Conservation (phyloP, 2,113 vertebrate species). For the Xiphophorus hellerii region DNA sequence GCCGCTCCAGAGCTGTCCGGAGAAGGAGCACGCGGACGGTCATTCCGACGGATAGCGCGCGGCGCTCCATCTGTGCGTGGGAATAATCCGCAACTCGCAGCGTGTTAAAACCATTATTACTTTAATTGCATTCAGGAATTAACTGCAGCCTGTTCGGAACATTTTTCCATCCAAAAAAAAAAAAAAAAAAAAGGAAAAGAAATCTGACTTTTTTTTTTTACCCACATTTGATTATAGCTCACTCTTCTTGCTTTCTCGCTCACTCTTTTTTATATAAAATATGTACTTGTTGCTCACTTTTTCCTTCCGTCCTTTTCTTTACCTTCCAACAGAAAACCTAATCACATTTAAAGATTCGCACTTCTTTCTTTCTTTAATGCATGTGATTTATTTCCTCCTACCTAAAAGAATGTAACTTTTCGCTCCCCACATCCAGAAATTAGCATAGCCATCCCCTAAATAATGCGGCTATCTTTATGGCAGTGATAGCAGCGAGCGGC, state of each 20-base stretch:
- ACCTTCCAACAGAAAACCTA: no score
- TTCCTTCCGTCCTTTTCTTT: not conserved
- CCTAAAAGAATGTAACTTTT: constrained; percentile 3
- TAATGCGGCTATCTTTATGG: constrained; percentile 95
- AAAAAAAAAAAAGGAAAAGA: no score
- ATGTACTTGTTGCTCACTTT: not conserved
- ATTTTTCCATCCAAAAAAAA: not conserved
- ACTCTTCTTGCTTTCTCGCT: not conserved
- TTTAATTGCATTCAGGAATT: not conserved
- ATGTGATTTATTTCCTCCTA: not conserved
- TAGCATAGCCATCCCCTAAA: constrained; percentile 91
- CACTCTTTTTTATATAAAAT: not conserved
- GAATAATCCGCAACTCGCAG: constrained; percentile 35
- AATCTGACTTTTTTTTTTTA: not conserved
- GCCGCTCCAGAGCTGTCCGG: constrained; percentile 2
- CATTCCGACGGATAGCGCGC: constrained; percentile 56
- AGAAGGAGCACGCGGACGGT: constrained; percentile 25
- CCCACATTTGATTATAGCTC: not conserved
- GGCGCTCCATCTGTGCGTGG: constrained; percentile 58
- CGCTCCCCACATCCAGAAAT: constrained; percentile 83
- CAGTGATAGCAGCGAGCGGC: constrained; percentile 91
- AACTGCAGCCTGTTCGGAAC: not conserved
- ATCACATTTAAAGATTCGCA: constrained; percentile 69
- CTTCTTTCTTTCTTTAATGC: constrained; percentile 71
- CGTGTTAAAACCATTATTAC: not conserved